These are phyloP conservation scores for Saccostrea glomerata DNA, from an alignment of 1,140 invertebrate species.

Conservation along the genomic window DNA sequence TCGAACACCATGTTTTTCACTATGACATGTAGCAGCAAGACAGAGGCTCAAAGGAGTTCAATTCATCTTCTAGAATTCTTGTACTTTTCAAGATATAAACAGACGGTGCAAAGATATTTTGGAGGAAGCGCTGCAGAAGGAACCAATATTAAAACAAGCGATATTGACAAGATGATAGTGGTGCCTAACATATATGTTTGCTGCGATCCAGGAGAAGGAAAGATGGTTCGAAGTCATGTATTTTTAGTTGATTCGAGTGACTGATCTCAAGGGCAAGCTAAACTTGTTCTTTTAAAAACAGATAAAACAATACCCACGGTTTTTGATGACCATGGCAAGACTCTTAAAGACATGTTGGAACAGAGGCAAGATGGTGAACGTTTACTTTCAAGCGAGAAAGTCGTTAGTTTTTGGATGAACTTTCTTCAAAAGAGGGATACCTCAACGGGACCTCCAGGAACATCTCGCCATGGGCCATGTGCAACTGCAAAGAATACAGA, in stretches of 20 bases:
- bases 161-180: conserved; percentile 48
- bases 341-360: conserved; percentile 39
- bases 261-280: conserved; percentile 14
- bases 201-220: neutral
- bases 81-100: conserved; percentile 21
- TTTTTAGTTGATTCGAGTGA: conserved; percentile 9
- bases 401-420: conserved; percentile 41
- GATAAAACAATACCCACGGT: conserved; percentile 22
- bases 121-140: conserved; percentile 46
- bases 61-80: conserved; percentile 30
- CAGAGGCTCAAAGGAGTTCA: conserved; percentile 9
- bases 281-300: conserved; percentile 28
- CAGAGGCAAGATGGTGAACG: neutral
- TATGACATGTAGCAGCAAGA: conserved; percentile 23
- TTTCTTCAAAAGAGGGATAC: conserved; percentile 24
- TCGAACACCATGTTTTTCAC: conserved; percentile 37
- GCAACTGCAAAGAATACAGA: conserved; percentile 32
- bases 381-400: conserved; percentile 33
- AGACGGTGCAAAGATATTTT: conserved; percentile 19
- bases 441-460: neutral
- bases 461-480: conserved; percentile 43
- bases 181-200: conserved; percentile 18
- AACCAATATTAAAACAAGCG: conserved; percentile 31
- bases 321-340: conserved; percentile 42
- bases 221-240: neutral